phyloP scores from a whole-genome alignment of 2,888 invertebrate species.

The Tenthredo amoena region DNA sequence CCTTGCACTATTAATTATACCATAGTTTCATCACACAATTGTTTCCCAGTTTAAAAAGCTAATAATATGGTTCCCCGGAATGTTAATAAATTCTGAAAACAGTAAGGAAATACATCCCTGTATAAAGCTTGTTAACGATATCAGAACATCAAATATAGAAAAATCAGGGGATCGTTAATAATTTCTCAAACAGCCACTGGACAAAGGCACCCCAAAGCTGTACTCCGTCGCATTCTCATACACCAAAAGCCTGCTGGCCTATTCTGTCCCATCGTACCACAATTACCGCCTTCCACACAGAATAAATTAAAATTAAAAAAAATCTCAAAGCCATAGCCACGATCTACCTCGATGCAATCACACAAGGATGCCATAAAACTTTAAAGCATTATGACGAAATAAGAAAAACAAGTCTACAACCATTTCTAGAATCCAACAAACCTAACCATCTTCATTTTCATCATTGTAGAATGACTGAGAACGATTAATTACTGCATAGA shows the following conservation, averaged over 20 bases:
- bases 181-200: constrained; percentile 42
- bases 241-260: constrained; percentile 45
- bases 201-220: constrained; percentile 51
- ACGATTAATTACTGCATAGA: not conserved
- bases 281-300: constrained; percentile 49
- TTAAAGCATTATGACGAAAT: not conserved
- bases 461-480: not conserved
- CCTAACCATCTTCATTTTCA: not conserved
- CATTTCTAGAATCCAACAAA: not conserved
- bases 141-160: not conserved
- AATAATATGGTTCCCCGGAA: constrained; percentile 8
- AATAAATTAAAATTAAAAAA: constrained; percentile 49
- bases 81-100: constrained; percentile 10
- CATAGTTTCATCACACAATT: not conserved
- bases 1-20: not conserved
- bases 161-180: not conserved
- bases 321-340: constrained; percentile 11
- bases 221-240: constrained; percentile 49
- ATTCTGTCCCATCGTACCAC: constrained; percentile 49
- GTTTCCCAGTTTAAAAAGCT: not conserved
- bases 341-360: constrained; percentile 26
- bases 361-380: not conserved
- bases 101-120: not conserved
- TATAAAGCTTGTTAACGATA: not conserved
- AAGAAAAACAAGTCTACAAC: not conserved